A percentile compares a stretch with the other conserved stretches of the same genome.
phyloP scores from a whole-genome alignment of 2,797 vertebrate species.

The Perodicticus potto region DNA sequence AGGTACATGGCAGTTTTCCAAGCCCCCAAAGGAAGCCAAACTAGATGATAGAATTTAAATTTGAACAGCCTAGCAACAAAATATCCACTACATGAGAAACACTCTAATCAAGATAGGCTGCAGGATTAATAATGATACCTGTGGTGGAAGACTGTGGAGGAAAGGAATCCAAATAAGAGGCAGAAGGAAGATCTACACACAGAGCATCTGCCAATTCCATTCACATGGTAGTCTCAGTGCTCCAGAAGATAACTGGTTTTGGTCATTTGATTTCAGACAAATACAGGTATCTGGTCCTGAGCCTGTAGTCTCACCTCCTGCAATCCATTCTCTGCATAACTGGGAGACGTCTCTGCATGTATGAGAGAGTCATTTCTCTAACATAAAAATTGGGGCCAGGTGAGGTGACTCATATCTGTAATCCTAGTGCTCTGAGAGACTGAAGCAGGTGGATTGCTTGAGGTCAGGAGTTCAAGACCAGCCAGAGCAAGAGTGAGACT shows the following conservation, averaged over 20 bases:
- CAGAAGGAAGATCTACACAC: not conserved
- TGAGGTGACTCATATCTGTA: too few relatives aligned
- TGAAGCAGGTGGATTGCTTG: too few relatives aligned
- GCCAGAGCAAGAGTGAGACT: too few relatives aligned
- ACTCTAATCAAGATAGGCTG: not conserved
- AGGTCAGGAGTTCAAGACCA: too few relatives aligned
- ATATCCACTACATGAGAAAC: not conserved
- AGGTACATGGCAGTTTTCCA: conserved; percentile 65
- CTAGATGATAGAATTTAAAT: conserved; percentile 57
- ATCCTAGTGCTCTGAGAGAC: too few relatives aligned
- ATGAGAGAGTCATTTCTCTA: not conserved
- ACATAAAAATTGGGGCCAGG: not conserved
- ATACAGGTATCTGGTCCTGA: not conserved
- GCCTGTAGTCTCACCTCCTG: not conserved
- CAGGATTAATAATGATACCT: not conserved
- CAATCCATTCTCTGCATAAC: not conserved
- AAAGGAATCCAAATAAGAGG: conserved; percentile 16
- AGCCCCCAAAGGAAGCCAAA: conserved; percentile 58
- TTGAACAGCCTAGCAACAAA: conserved; percentile 25
- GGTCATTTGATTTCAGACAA: conserved; percentile 5
- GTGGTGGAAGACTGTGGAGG: conserved; percentile 11
- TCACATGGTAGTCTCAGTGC: not conserved
- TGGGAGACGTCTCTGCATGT: not conserved
- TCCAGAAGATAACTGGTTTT: conserved; percentile 10
- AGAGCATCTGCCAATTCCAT: not conserved